phyloP scores from a whole-genome alignment of 2,888 invertebrate genomes.

The Brachynemurus nebulosus region DNA sequence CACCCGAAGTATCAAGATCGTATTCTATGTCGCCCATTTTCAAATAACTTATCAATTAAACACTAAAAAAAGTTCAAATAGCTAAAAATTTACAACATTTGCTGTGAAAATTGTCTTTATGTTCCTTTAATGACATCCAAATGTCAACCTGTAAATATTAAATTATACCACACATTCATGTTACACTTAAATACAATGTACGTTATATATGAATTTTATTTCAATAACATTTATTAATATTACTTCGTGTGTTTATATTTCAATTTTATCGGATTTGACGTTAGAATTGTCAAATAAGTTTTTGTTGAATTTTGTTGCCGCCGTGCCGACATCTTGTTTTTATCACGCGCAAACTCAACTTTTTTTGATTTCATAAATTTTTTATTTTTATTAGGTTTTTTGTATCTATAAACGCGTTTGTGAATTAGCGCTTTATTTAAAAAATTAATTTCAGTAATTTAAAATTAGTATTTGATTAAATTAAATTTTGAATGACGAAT shows the following conservation, averaged over 20 bases:
- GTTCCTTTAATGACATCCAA: slow-evolving; percentile 9
- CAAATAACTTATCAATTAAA: slow-evolving; percentile 8
- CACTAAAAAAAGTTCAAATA: not conserved
- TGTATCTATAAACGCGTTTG: too few relatives aligned
- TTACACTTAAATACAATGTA: not conserved
- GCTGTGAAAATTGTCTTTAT: slow-evolving; percentile 8
- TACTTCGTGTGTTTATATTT: not conserved
- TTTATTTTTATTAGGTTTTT: too few relatives aligned
- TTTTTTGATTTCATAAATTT: too few relatives aligned
- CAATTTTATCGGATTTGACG: slow-evolving; percentile 6
- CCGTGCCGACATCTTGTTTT: slow-evolving; percentile 9
- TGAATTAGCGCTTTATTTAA: too few relatives aligned
- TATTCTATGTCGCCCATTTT: slow-evolving; percentile 52
- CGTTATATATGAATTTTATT: not conserved
- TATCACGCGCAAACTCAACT: slow-evolving; percentile 7
- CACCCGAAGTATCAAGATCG: slow-evolving; percentile 64
- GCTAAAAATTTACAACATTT: slow-evolving; percentile 1
- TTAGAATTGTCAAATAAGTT: slow-evolving; percentile 9
- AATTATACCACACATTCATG: slow-evolving; percentile 3
- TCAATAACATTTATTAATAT: not conserved
- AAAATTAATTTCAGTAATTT: too few relatives aligned
- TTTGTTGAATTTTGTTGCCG: slow-evolving; percentile 8
- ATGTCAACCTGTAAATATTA: slow-evolving; percentile 10
- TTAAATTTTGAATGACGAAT: too few relatives aligned
- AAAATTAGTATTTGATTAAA: too few relatives aligned